Base-by-base conservation (phyloP, 2,797 vertebrate genomes). In the Gallinago stenura region DNA sequence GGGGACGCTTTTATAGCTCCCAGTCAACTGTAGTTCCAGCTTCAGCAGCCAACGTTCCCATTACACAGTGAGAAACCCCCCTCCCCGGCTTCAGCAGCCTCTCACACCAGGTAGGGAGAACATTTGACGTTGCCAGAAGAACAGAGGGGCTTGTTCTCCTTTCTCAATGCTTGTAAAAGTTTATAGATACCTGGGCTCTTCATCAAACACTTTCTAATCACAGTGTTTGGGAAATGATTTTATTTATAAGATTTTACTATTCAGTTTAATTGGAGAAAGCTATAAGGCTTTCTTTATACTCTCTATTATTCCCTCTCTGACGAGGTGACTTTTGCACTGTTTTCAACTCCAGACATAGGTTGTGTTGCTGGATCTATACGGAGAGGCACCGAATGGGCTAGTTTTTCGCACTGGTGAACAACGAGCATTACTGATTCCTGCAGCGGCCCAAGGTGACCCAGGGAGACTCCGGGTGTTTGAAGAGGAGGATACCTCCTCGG, bases 371-470 rank as follows among this genome's bases (percentile, higher is more conserved):
- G n/a, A 45, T 66, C 61, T 45, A 15, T 1, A 18, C 7, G 31
- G 48, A 64, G 41, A 43, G 31, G n/a, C 64, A 48, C 73, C 0
- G 0, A 39, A 45, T 0, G 3, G 46, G 24, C 24, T 11, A 3
- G 16, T 11, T 75, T 46, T 83, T 35, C 57, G 18, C 41, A 26
- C 6, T 2, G 9, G 24, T 31, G 26, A 83, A 28, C 35, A 28
- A 81, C 54, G 9, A 84, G 30, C n/a, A 17, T 62, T 51, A 33
- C 79, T 4, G 24, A 69, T 46, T 60, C 21, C 61, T n/a, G 35
- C 35, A 61, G 54, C 33, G 43, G 60, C 33, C 60, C 37, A 54
- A 31, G 77, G 37, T 43, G 56, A 64, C 66, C 21, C 15, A 9
- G 30, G 19, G 20, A 64, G 8, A 41, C 53, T 56, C 51, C 48